Evolutionary conservation across 1,140 invertebrate species (phyloP), one percentile per base, ranked within the genome.

Genomic region (Hycleus phaleratus): DNA sequence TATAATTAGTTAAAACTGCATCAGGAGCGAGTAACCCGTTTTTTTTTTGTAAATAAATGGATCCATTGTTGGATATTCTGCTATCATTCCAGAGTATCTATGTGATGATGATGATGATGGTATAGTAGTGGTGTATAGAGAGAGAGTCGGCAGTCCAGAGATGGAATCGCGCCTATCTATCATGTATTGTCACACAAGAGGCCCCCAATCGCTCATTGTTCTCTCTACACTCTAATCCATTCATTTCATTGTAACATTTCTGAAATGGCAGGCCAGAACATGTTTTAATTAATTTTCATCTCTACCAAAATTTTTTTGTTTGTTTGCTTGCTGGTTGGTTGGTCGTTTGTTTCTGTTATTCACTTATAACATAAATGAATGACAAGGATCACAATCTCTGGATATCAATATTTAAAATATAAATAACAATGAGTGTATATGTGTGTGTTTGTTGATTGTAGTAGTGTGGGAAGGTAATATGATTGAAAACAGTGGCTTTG

Each of bases 231-330:
- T 66, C 64, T 67, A 64, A 68, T 66, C 68, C 67, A 68, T 70
- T 70, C 67, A 68, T 69, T 65, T 69, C 59, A 60, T 58, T 63
- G 59, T 50, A 47, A 62, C 52, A 53, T 55, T 61, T 64, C 59
- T 57, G 65, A 58, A 66, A 69, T 69, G 66, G 66, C 62, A 67
- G 64, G 48, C 47, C 65, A 58, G 62, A 67, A 62, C 67, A 67
- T 62, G 67, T 66, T 70, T 70, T 70, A 70, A 70, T 70, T 70
- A 70, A 70, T 70, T 70, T 68, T 64, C 58, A 68, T 68, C 65
- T 70, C 32, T 4, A 32, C 18, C 18, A 18, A 18, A 18, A 5
- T 32, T 32, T 32, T 32, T 32, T 7, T 32, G 32, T 32, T 32
- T 18, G 18, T 2, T 18, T 18, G 1, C 4, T 32, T 2, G 32